Base-by-base conservation (phyloP, 2,888 invertebrate genomes). In the Metallyticus violacea region DNA sequence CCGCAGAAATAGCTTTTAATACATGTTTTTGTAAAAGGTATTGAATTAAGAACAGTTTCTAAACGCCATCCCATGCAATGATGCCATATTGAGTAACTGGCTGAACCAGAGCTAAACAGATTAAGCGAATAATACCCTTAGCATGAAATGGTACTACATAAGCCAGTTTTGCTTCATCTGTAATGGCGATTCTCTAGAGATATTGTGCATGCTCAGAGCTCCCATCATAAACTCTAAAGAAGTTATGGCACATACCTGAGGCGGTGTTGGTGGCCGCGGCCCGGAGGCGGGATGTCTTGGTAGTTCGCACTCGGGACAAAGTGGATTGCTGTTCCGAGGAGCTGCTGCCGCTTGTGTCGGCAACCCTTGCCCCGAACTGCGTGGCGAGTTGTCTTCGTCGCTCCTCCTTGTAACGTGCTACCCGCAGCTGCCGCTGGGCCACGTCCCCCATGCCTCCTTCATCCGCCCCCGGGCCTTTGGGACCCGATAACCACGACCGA, bases 361-460 rank as follows among this genome's bases (percentile, higher is more conserved):
- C 89, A 89, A 89, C 89, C 91, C 91, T 79, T 88, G 88, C 85
- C 27, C 89, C 90, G 88, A 90, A 90, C 89, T 93, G 94, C n/a
- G 94, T 93, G 77, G 94, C 95, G 88, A 96, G 92, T 91, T 96
- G 95, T 89, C 93, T 94, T 88, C 95, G 93, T 86, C 96, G 93
- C 90, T 96, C 95, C 90, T 96, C 96, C 91, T 96, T 96, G 91
- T 96, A 96, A 89, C 94, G 94, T 89, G 94, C 94, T 90, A 96
- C 95, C 90, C 96, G 93, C 91, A 94, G 94, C 90, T 93, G 93
- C 89, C 88, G 82, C 7, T 76, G 82, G 85, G 87, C 93, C 92
- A 91, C 92, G 93, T 91, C 93, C 93, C 28, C 79, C 26, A 30
- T 62, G 27, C 77, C 80, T 4, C 25, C 29, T 29, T 22, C 86